These are phyloP conservation scores for Drosophila seguyi DNA, from an alignment of 1,140 invertebrate species.

Conservation along the genomic window DNA sequence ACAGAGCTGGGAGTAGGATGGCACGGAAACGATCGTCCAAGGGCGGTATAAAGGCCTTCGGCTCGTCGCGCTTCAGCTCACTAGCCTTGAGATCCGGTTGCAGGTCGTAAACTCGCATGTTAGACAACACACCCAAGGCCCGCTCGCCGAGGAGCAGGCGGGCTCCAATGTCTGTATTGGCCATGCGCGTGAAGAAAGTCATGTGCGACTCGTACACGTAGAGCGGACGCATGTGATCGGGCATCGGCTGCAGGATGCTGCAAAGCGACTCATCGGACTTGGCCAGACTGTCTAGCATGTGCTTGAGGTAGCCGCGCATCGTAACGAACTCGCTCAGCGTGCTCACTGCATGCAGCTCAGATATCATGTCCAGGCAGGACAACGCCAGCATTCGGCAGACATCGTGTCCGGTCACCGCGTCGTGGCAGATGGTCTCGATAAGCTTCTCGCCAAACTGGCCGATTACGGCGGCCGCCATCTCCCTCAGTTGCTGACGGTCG, in stretches of 20 bases:
- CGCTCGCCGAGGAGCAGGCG: conserved; percentile 91
- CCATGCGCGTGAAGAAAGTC: conserved; percentile 91
- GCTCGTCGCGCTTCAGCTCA: conserved; percentile 29
- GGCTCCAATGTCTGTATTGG: conserved; percentile 90
- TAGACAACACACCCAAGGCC: conserved; percentile 90
- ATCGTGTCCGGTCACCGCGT: conserved; percentile 94
- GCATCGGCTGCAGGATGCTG: conserved; percentile 89
- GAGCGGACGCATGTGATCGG: conserved; percentile 90
- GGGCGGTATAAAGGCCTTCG: conserved; percentile 87
- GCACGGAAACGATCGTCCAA: conserved; percentile 91
- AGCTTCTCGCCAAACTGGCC: conserved; percentile 92
- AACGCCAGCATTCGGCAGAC: conserved; percentile 95
- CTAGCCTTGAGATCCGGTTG: conserved; percentile 89
- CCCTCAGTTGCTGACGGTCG: conserved; percentile 34
- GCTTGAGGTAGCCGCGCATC: conserved; percentile 93
- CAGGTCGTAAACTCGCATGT: conserved; percentile 91
- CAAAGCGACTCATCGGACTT: conserved; percentile 91
- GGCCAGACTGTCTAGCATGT: conserved; percentile 92
- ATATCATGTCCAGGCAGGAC: conserved; percentile 91
- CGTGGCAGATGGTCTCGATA: conserved; percentile 93
- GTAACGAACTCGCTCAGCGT: conserved; percentile 91
- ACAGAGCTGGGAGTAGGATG: conserved; percentile 91
- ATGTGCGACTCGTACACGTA: conserved; percentile 96
- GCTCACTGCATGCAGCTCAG: conserved; percentile 90
- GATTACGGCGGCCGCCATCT: conserved; percentile 87